Base-by-base conservation (phyloP, 2,113 vertebrate species). In the Periophthalmus modestus region DNA sequence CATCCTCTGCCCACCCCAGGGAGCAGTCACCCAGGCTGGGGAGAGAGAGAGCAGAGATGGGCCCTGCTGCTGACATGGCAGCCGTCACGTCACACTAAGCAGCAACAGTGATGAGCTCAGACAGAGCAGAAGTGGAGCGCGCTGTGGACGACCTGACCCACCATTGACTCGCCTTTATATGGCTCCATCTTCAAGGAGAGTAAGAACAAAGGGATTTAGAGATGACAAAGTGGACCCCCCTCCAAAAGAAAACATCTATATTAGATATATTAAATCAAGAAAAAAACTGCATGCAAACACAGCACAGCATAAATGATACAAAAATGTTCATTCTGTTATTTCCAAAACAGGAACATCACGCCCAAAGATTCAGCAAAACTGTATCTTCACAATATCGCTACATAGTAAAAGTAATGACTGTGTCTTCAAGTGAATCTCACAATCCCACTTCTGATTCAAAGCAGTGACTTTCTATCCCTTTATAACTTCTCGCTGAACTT, bases 41-140 rank as follows among this genome's bases (percentile, higher is more conserved):
- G 85, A 34, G 24, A 88, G 81, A 68, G 62, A 85, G 72, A 87
- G 84, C 75, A 82, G 88, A 88, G 89, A 89, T 69, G 89, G 84
- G 86, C 82, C 52, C 69, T 89, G 89, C 85, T 94, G 93, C 92
- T 94, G 93, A 94, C 92, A 90, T 78, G 89, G 91, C 90, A 89
- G 86, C 84, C 81, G 79, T 93, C 91, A 91, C 85, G 82, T 93
- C 90, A 86, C 84, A 84, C 87, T 89, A 87, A 89, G 84, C 78
- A 72, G 71, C 71, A 74, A 87, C 88, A 93, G 87, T 92, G 91
- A 93, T 92, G 93, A 59, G 84, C 86, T 21, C 79, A 81, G 92
- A 92, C 92, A 93, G 70, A 73, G n/a, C 77, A 79, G 77, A 66
- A 85, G 81, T 81, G 79, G 62, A 57, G 79, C 39, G 54, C 52